These are phyloP conservation scores for Tinea trinotella DNA, from an alignment of 2,888 invertebrate genomes.

Conservation along the genomic window DNA sequence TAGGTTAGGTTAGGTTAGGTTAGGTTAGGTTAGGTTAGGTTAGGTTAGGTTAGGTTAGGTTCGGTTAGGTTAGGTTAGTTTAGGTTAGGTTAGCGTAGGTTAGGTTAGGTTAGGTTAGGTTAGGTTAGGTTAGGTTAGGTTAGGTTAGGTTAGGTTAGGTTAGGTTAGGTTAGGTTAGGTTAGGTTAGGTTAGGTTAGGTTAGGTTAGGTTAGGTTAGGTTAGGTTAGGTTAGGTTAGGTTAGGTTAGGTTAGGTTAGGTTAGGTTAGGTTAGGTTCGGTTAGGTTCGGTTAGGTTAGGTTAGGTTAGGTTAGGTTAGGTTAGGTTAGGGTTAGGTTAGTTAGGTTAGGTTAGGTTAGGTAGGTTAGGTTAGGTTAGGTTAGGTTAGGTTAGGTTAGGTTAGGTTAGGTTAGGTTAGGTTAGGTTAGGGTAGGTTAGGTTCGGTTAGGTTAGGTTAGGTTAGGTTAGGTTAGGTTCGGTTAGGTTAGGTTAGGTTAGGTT, in stretches of 20 bases:
- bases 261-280: slow-evolving; percentile 21
- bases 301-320: slow-evolving; percentile 21
- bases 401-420: slow-evolving; percentile 21
- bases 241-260: slow-evolving; percentile 21
- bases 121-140: slow-evolving; percentile 20
- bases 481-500: slow-evolving; percentile 21
- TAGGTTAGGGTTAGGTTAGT: slow-evolving; percentile 21
- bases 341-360: slow-evolving; percentile 21
- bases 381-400: slow-evolving; percentile 21
- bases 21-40: slow-evolving; percentile 18
- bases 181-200: slow-evolving; percentile 21
- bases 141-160: slow-evolving; percentile 19
- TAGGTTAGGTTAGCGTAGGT: slow-evolving; percentile 20
- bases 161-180: slow-evolving; percentile 21
- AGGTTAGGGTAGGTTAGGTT: slow-evolving; percentile 21
- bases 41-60: slow-evolving; percentile 19
- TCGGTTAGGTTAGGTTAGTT: slow-evolving; percentile 20
- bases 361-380: slow-evolving; percentile 21
- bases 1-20: slow-evolving; percentile 18
- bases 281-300: slow-evolving; percentile 21
- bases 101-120: slow-evolving; percentile 20
- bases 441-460: slow-evolving; percentile 21
- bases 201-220: slow-evolving; percentile 21
- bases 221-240: slow-evolving; percentile 21
- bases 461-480: slow-evolving; percentile 21